Conservation (phyloP, 1,140 invertebrate genomes). For the Amphibalanus amphitrite region DNA sequence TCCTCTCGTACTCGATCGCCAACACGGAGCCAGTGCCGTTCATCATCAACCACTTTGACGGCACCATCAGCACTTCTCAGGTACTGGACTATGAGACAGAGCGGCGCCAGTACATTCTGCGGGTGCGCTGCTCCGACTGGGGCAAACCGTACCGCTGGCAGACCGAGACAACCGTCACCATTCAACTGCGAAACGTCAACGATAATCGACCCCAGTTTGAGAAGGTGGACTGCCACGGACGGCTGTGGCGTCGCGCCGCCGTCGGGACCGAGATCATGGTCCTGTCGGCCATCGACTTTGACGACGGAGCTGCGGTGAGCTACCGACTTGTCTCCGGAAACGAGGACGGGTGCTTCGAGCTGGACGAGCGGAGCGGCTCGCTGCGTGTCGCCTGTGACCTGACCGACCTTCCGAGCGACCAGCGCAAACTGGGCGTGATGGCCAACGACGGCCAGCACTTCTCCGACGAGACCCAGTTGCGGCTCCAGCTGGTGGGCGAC, state of each 20-base stretch:
- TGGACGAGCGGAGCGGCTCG: slow-evolving; percentile 58
- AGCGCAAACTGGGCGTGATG: slow-evolving; percentile 59
- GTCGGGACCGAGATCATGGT: slow-evolving; percentile 70
- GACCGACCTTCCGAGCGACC: slow-evolving; percentile 37
- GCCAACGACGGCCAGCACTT: slow-evolving; percentile 85
- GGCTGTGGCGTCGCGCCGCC: slow-evolving; percentile 52
- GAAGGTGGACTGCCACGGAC: slow-evolving; percentile 57
- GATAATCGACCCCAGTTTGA: slow-evolving; percentile 65
- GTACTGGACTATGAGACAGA: slow-evolving; percentile 81
- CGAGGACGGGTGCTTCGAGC: slow-evolving; percentile 76
- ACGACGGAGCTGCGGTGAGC: slow-evolving; percentile 67
- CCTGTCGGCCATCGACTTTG: slow-evolving; percentile 83
- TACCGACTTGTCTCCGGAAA: slow-evolving; percentile 77
- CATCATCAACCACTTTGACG: slow-evolving; percentile 87
- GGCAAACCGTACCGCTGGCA: slow-evolving; percentile 73
- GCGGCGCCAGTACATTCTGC: slow-evolving; percentile 56
- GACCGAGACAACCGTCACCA: slow-evolving; percentile 64
- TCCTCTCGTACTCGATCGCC: slow-evolving; percentile 81
- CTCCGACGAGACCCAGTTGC: slow-evolving; percentile 44
- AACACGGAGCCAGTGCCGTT: slow-evolving; percentile 80
- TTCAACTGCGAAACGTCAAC: slow-evolving; percentile 69
- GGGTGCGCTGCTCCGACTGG: slow-evolving; percentile 82
- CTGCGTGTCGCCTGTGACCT: slow-evolving; percentile 55
- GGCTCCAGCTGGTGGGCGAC: slow-evolving; percentile 43
- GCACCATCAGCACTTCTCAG: slow-evolving; percentile 61